A percentile compares a stretch with the other conserved stretches of the same genome.
Evolutionary conservation across 2,888 invertebrate genomes (phyloP).

Genomic region (Agrotis ipsilon): DNA sequence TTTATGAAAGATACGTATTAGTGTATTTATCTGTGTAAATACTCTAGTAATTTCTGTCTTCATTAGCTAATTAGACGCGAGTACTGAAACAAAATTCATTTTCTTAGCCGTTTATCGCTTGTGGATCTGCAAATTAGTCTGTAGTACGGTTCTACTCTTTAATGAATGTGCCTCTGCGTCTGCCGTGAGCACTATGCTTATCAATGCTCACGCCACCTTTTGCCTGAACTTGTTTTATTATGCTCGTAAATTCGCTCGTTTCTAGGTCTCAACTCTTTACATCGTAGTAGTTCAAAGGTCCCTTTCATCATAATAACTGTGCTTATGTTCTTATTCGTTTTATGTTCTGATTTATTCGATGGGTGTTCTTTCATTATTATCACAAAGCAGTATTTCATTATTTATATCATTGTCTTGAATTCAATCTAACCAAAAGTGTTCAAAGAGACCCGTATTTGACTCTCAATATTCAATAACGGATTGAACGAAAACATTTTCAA

Average conservation of each 20-base stretch:
- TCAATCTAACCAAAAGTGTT: background rate
- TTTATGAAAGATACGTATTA: slow-evolving; percentile 30
- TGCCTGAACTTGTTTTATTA: slow-evolving; percentile 55
- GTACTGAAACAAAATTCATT: slow-evolving; percentile 34
- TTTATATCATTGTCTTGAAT: background rate
- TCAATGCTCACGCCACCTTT: slow-evolving; percentile 61
- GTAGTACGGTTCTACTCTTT: slow-evolving; percentile 40
- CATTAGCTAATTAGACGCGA: slow-evolving; percentile 53
- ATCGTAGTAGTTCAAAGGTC: slow-evolving; percentile 51
- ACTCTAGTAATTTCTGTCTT: slow-evolving; percentile 16
- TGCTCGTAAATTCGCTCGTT: slow-evolving; percentile 54
- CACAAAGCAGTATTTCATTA: background rate
- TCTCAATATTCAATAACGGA: background rate
- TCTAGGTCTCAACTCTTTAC: slow-evolving; percentile 53
- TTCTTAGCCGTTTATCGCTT: slow-evolving; percentile 44
- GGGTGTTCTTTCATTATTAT: slow-evolving; percentile 1
- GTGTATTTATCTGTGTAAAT: slow-evolving; percentile 17
- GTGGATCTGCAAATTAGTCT: slow-evolving; percentile 52
- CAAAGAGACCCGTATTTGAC: background rate
- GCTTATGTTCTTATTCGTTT: slow-evolving; percentile 28
- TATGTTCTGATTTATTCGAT: slow-evolving; percentile 33
- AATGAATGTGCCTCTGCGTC: slow-evolving; percentile 64
- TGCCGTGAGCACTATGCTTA: slow-evolving; percentile 61
- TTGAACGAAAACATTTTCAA: background rate
- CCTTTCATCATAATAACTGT: slow-evolving; percentile 38